Percentiles rank a stretch among this genome's conserved stretches.
Evolutionary conservation across 2,113 vertebrate species (phyloP).

Genomic region (Muscicapa adusta): DNA sequence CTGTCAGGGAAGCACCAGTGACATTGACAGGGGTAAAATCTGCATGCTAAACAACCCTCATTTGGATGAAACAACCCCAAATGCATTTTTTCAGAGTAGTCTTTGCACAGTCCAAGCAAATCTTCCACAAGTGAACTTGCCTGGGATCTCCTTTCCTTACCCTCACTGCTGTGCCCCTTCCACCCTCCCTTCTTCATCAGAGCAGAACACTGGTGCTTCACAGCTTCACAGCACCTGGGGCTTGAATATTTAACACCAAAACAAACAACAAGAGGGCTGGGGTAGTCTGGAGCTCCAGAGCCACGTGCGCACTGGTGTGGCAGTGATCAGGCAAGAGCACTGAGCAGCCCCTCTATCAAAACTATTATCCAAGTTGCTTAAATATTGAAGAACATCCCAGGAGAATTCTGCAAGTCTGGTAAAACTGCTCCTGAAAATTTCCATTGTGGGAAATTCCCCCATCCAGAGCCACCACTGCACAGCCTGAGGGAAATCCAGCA

Average conservation of each 20-base stretch:
- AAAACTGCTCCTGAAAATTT: neutral
- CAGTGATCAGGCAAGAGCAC: neutral
- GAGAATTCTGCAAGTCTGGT: neutral
- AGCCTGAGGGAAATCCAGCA: neutral
- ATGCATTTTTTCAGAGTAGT: neutral
- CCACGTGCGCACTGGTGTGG: neutral
- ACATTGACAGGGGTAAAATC: neutral
- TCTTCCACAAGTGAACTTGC: neutral
- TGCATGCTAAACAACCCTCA: neutral
- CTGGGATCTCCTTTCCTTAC: neutral
- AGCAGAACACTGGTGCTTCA: neutral
- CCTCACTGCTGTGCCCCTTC: neutral
- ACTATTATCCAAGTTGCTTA: neutral
- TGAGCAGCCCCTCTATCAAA: neutral
- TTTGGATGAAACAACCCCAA: neutral
- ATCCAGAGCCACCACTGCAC: neutral
- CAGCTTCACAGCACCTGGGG: neutral
- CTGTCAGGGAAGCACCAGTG: neutral
- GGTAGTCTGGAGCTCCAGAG: neutral
- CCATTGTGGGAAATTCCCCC: neutral
- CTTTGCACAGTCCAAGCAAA: neutral
- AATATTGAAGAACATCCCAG: neutral
- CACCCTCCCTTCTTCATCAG: neutral
- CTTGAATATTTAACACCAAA: neutral
- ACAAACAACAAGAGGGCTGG: neutral